phyloP scores from a whole-genome alignment of 2,888 invertebrate species.

The Drosophila borealis region DNA sequence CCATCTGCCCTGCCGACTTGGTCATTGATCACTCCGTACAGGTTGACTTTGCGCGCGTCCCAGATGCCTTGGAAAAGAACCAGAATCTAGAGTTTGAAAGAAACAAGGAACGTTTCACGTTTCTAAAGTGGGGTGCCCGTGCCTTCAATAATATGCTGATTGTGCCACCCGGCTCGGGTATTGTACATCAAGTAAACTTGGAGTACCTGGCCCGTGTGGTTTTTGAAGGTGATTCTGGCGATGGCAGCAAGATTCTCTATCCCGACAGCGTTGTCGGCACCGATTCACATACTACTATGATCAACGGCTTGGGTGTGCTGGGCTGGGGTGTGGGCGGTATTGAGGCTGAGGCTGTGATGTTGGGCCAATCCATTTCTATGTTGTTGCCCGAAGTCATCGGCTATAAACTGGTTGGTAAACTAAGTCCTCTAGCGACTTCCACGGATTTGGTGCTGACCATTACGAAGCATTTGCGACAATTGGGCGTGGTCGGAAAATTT shows the following conservation, averaged over 20 bases:
- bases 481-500: conserved; percentile 99
- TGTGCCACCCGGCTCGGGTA: conserved; percentile 99
- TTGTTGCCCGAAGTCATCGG: conserved; percentile 98
- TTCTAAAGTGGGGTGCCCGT: conserved; percentile 99
- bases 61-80: conserved; percentile 95
- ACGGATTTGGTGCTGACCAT: conserved; percentile 99
- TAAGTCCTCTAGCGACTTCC: conserved; percentile 94
- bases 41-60: conserved; percentile 95
- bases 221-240: conserved; percentile 87
- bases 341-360: conserved; percentile 99
- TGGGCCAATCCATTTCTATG: conserved; percentile 99
- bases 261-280: conserved; percentile 98
- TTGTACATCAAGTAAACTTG: conserved; percentile 99
- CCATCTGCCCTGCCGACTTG: conserved; percentile 98
- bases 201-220: conserved; percentile 97
- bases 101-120: conserved; percentile 97
- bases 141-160: conserved; percentile 98
- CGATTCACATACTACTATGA: conserved; percentile 99
- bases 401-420: conserved; percentile 92
- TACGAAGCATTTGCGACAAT: conserved; percentile 96
- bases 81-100: conserved; percentile 97
- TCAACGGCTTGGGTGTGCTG: conserved; percentile 97
- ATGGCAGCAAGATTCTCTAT: conserved; percentile 87
- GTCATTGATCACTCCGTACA: conserved; percentile 99
- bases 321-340: conserved; percentile 99